Percentiles rank a stretch among this genome's conserved stretches.
Conservation (phyloP, 2,888 invertebrate genomes). For the Ochropacha duplaris region DNA sequence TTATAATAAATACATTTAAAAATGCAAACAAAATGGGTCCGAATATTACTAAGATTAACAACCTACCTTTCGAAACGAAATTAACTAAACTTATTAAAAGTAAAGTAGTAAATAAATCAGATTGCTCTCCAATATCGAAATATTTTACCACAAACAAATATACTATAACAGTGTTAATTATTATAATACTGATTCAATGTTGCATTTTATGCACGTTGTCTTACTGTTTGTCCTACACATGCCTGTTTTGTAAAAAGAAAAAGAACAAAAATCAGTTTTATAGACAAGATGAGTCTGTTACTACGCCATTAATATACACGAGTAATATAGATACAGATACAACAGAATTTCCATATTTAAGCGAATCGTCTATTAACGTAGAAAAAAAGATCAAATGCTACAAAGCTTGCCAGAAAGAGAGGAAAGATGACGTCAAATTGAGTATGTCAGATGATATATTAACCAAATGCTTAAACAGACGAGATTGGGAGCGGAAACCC, state of each 20-base stretch:
- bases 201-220: slow-evolving; percentile 55
- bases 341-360: slow-evolving; percentile 53
- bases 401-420: slow-evolving; percentile 64
- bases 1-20: slow-evolving; percentile 39
- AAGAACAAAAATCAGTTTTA: slow-evolving; percentile 53
- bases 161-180: slow-evolving; percentile 36
- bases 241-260: slow-evolving; percentile 40
- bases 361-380: slow-evolving; percentile 53
- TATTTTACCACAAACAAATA: slow-evolving; percentile 39
- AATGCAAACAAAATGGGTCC: slow-evolving; percentile 8
- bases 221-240: slow-evolving; percentile 45
- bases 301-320: slow-evolving; percentile 65
- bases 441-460: slow-evolving; percentile 72
- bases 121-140: not conserved
- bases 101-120: too few species aligned
- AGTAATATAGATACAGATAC: slow-evolving; percentile 68
- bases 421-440: slow-evolving; percentile 42
- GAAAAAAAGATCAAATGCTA: slow-evolving; percentile 67
- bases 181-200: slow-evolving; percentile 54
- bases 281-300: slow-evolving; percentile 63
- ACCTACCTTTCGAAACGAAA: too few species aligned
- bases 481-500: slow-evolving; percentile 59
- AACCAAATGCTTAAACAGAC: slow-evolving; percentile 65
- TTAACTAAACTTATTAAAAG: not conserved
- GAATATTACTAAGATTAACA: not conserved